Evolutionary conservation across 2,797 vertebrate genomes (phyloP), one percentile per base, ranked within the genome.

Genomic region (Zenarchopterus dispar): DNA sequence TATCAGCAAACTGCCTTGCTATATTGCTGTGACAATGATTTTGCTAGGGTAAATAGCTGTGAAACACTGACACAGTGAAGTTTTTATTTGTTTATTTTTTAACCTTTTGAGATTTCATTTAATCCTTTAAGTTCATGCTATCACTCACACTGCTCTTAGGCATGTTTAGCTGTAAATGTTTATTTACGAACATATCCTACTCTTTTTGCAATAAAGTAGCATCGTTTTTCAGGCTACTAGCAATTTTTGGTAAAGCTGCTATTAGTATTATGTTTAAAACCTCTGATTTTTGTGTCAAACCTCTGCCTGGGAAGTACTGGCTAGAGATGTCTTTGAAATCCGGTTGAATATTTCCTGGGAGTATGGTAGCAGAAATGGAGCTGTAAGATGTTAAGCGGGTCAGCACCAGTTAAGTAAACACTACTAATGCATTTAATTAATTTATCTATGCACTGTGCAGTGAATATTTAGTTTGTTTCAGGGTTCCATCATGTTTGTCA

Each of bases 361-460:
- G 72, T 77, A 33, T 63, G 55, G 78, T 84, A 85, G 84, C 84
- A 87, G 81, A 84, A 77, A 75, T 54, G 54, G 69, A 81, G 62
- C 51, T 83, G 75, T 76, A 13, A 70, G 61, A 64, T 52, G 66
- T 87, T 82, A 68, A 78, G 77, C 77, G 24, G 77, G 88, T 94
- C 90, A 87, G 92, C 89, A 84, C 93, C 90, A 76, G 91, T 92
- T 91, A 91, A 90, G 94, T 93, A 93, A 93, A 95, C 94, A 94
- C 95, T 95, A 94, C 92, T 94, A 90, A 84, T 91, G 90, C n/a
- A n/a, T 93, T 91, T 87, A 93, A 91, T 95, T 94, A 92, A 88
- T 95, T 95, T 95, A 97, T 96, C 96, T 96, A 96, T 96, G 96
- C 96, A 96, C 95, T 88, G 82, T 95, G 94, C 93, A 92, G 91